phyloP scores from a whole-genome alignment of 2,888 invertebrate genomes.

The Apodemia duryi region DNA sequence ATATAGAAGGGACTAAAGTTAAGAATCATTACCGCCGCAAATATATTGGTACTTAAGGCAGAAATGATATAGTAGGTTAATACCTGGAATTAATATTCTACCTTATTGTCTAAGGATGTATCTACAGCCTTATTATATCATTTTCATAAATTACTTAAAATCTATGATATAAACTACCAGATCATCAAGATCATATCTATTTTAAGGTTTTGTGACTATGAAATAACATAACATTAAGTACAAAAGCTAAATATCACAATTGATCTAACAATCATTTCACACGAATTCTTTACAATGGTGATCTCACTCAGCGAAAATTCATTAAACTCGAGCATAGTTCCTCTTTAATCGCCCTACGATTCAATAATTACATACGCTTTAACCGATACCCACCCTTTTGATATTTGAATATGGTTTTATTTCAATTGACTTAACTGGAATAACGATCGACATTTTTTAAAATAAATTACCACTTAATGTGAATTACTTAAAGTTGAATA shows the following conservation, averaged over 20 bases:
- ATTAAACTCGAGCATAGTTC: constrained; percentile 3
- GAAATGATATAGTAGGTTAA: too few relatives aligned
- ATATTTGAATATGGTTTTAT: constrained; percentile 74
- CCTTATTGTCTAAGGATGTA: too few relatives aligned
- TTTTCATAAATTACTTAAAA: too few relatives aligned
- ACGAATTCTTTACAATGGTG: neutral
- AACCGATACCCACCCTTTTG: constrained; percentile 65
- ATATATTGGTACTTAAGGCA: too few relatives aligned
- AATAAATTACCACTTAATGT: constrained; percentile 24
- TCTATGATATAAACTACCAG: too few relatives aligned
- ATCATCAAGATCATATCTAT: too few relatives aligned
- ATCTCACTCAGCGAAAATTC: constrained; percentile 9
- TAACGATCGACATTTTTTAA: constrained; percentile 15
- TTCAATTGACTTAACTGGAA: constrained; percentile 51
- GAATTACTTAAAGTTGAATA: constrained; percentile 14
- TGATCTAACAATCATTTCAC: constrained; percentile 2
- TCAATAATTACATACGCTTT: constrained; percentile 76
- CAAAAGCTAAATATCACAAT: constrained; percentile 5
- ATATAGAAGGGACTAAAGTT: too few relatives aligned
- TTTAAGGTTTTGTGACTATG: neutral
- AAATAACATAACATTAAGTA: neutral
- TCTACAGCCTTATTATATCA: too few relatives aligned
- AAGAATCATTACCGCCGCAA: too few relatives aligned
- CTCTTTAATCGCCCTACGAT: constrained; percentile 51
- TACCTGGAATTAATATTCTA: too few relatives aligned